Evolutionary conservation across 2,888 invertebrate species (phyloP).

Genomic region (Papilio elwesi): DNA sequence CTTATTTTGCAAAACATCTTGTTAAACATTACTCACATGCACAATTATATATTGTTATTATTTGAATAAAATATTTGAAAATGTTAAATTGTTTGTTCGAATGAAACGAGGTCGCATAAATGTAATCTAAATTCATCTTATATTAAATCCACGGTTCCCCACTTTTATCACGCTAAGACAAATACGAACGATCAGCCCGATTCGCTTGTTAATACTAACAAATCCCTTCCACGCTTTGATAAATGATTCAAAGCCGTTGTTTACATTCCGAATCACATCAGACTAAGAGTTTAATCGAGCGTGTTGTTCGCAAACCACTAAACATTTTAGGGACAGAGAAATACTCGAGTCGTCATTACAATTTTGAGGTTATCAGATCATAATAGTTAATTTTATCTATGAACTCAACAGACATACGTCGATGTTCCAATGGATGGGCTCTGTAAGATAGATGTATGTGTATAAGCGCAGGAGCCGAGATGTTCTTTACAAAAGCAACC

Average conservation of each 20-base stretch:
- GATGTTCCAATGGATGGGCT: too few species aligned
- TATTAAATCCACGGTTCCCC: conserved; percentile 15
- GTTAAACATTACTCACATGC: too few species aligned
- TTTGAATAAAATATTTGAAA: not conserved
- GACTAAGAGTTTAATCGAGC: conserved; percentile 34
- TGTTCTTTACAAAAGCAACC: too few species aligned
- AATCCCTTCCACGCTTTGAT: conserved; percentile 32
- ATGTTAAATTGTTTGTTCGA: not conserved
- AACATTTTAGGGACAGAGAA: conserved; percentile 29
- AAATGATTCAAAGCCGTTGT: conserved; percentile 35
- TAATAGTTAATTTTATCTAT: not conserved
- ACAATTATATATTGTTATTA: not conserved
- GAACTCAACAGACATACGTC: too few species aligned
- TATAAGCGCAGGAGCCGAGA: too few species aligned
- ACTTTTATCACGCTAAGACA: conserved; percentile 21
- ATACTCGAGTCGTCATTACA: conserved; percentile 23
- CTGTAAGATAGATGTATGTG: too few species aligned
- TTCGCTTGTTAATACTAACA: conserved; percentile 24
- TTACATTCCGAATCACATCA: conserved; percentile 31
- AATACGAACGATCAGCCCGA: conserved; percentile 14
- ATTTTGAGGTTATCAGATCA: conserved; percentile 3
- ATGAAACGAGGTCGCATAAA: not conserved
- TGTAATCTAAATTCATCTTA: conserved; percentile 1
- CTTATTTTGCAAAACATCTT: too few species aligned
- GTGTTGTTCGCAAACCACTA: conserved; percentile 31